Base-by-base conservation (phyloP, 2,888 invertebrate species). In the Tetragonula carbonaria region DNA sequence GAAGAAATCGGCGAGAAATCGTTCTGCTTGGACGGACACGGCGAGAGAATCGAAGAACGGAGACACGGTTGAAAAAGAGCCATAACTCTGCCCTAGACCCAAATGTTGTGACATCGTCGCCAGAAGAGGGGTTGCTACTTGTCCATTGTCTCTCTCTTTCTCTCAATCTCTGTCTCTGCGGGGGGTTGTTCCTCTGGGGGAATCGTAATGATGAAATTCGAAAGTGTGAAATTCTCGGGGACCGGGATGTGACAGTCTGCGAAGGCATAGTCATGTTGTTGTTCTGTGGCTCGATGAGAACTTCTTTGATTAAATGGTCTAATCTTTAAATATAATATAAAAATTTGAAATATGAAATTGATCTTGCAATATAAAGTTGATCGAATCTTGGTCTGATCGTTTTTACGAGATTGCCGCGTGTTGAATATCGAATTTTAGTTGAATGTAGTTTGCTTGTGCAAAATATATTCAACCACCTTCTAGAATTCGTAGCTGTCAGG, bases 51-150 rank as follows among this genome's bases (percentile, higher is more conserved):
- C 67, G 68, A n/a, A 57, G 78, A 50, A 76, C 51, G 79, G 73
- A 78, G 87, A 81, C 74, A 66, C 78, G 76, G 21, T 50, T 70
- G 81, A 82, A 87, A 89, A 89, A 84, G 50, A 67, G 80, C 87
- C 85, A 90, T 90, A 90, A 91, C 80, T 90, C 81, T 87, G 71
- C 71, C 76, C 72, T 50, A 70, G 91, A 90, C 91, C 93, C 93
- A 94, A 94, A 94, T 94, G 94, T 94, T 94, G 92, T 94, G 94
- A 94, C 94, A 94, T 84, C 72, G 86, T 84, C 81, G 70, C 80
- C 78, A 55, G 66, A 71, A 59, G 83, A 82, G 72, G 81, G 82
- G 82, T 78, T 68, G 67, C 72, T 33, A 18, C 63, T 71, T 14
- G 50, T 33, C 21, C 68, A 70, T 85, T 85, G 85, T 85, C 85